Base-by-base conservation (phyloP, 2,888 invertebrate genomes). In the Tinea trinotella region DNA sequence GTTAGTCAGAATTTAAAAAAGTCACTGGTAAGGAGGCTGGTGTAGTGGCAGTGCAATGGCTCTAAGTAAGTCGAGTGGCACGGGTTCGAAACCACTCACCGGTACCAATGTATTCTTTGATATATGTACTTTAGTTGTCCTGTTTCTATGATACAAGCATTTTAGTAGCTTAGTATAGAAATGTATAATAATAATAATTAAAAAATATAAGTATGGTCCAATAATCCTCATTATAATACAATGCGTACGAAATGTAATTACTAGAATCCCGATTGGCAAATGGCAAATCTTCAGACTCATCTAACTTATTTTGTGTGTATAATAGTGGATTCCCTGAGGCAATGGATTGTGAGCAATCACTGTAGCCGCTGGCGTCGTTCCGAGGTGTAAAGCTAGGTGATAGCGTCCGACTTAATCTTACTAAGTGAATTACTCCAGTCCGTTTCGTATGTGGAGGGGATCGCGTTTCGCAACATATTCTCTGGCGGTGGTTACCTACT, bases 381-480 rank as follows among this genome's bases (percentile, higher is more conserved):
- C 64, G 63, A 72, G 68, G 72, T 73, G 73, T 72, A 70, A 74
- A 75, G 36, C 62, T 64, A 61, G 56, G 54, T 62, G 62, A 62
- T 62, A 62, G 65, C 62, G 64, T 64, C 66, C 64, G 67, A 61
- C 68, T 73, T 74, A 75, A 77, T 76, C 74, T 74, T 67, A 64
- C 72, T 76, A 72, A 76, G 74, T 74, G 75, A 73, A 73, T 74
- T 73, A 71, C 68, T 61, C 58, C 18, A 30, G 19, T 13, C 24
- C 15, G 36, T 20, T 34, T 22, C 17, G 30, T 34, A 40, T 36
- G 36, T 53, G 20, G 53, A 40, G 53, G 53, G 53, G n/a, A 53
- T 53, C 53, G 40, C 50, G 48, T 17, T 46, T 46, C 46, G 19
- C 17, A 46, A 46, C 46, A 46, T 19, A 46, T 19, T 46, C 46